A percentile compares a stretch with the other conserved stretches of the same genome.
phyloP scores from a whole-genome alignment of 2,797 vertebrate genomes.

The Tragopan temminckii region DNA sequence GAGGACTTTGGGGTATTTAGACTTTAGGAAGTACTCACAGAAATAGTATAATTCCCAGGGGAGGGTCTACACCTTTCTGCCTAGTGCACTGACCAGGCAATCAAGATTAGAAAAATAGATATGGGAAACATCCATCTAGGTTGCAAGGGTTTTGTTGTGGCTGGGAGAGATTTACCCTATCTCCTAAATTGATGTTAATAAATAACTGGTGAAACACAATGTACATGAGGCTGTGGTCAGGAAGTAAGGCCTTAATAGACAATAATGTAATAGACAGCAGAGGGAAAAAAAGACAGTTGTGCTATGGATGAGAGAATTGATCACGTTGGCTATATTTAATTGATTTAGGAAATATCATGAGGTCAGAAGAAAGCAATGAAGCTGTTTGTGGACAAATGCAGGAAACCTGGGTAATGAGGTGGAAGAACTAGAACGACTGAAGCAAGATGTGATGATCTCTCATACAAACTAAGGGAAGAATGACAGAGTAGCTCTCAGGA shows the following conservation, averaged over 20 bases:
- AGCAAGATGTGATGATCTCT: neutral
- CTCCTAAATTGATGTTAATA: neutral
- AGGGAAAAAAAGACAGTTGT: fast-evolving
- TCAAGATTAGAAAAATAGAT: neutral
- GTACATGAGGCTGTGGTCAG: neutral
- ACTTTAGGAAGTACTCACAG: neutral
- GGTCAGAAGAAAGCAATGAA: neutral
- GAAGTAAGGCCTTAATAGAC: neutral
- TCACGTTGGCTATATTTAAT: neutral
- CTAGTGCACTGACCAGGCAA: neutral
- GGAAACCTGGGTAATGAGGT: neutral
- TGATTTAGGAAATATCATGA: neutral
- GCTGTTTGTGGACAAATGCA: neutral
- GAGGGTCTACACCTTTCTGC: neutral
- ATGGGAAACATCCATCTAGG: neutral
- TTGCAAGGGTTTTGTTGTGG: neutral
- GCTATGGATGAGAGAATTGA: neutral
- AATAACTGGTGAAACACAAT: neutral
- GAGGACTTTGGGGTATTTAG: fast-evolving
- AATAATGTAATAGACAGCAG: neutral
- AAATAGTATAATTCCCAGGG: neutral
- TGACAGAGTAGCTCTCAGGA: neutral
- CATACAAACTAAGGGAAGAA: neutral
- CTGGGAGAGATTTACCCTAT: neutral
- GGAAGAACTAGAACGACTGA: neutral